Conservation (phyloP, 2,797 vertebrate genomes). For the Orestias chungarensis region DNA sequence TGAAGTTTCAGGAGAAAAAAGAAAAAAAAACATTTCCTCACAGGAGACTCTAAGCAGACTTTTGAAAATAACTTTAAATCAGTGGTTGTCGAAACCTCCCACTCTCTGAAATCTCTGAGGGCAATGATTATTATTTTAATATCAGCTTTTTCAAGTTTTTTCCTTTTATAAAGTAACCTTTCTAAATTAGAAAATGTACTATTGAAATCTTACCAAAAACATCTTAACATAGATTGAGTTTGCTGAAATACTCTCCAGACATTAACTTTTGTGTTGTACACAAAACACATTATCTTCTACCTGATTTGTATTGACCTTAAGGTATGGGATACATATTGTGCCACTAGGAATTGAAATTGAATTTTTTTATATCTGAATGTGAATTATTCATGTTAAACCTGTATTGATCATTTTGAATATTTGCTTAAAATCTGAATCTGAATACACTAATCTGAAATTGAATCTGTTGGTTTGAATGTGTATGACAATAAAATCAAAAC, state of each 20-base stretch:
- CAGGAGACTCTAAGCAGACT: neutral
- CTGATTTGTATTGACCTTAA: neutral
- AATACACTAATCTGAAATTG: too few relatives aligned
- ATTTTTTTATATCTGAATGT: too few relatives aligned
- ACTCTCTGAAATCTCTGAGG: neutral
- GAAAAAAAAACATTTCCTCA: neutral
- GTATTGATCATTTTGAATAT: too few relatives aligned
- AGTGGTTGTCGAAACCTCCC: neutral
- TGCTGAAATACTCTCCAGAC: neutral
- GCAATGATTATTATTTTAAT: neutral
- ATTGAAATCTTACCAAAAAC: neutral
- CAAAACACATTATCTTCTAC: neutral
- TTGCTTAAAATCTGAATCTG: too few relatives aligned
- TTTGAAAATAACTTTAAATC: neutral
- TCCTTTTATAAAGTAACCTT: neutral
- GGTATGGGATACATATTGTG: too few relatives aligned
- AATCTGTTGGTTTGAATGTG: too few relatives aligned
- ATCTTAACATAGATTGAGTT: neutral
- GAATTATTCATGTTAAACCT: too few relatives aligned
- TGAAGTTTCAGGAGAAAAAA: neutral
- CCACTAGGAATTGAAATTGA: too few relatives aligned
- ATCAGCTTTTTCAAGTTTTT: neutral
- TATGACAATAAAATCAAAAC: too few relatives aligned
- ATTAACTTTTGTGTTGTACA: neutral
- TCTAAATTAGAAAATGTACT: neutral